Evolutionary conservation across 2,797 vertebrate species (phyloP).

Genomic region (Microctenopoma steveboyesi): DNA sequence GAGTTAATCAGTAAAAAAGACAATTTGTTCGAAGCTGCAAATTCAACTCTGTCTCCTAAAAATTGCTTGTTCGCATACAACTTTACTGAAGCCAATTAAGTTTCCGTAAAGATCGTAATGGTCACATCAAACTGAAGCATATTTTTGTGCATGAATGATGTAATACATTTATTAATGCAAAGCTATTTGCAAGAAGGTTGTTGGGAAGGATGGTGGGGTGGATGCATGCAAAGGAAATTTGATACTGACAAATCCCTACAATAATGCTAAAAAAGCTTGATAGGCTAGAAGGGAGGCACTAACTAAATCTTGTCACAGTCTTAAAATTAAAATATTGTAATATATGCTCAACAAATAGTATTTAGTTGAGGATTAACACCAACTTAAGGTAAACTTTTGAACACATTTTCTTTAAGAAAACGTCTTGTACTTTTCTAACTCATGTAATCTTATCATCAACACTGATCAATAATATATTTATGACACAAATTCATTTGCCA

Average conservation of each 20-base stretch:
- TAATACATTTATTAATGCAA: too few relatives aligned
- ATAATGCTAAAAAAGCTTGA: conserved; percentile 10
- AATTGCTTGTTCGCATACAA: too few relatives aligned
- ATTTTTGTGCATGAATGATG: too few relatives aligned
- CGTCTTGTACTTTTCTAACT: background rate
- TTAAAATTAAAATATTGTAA: conserved; percentile 1
- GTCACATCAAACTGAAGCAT: too few relatives aligned
- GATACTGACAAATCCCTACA: conserved; percentile 1
- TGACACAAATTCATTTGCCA: conserved; percentile 26
- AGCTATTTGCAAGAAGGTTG: too few relatives aligned
- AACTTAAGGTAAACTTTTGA: background rate
- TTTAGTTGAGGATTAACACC: conserved; percentile 5
- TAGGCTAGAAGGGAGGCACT: background rate
- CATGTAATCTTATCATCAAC: background rate
- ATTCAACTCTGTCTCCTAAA: too few relatives aligned
- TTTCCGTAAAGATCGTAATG: too few relatives aligned
- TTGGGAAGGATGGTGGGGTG: background rate
- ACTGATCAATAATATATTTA: conserved; percentile 17
- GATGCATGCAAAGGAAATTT: conserved; percentile 4
- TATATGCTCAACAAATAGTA: background rate
- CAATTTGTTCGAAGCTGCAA: background rate
- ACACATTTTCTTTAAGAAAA: conserved; percentile 6
- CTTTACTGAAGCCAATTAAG: too few relatives aligned
- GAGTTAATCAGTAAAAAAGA: conserved; percentile 22
- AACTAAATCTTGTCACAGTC: background rate